These are phyloP conservation scores for Gadus macrocephalus DNA, from an alignment of 2,113 vertebrate species.

Conservation along the genomic window DNA sequence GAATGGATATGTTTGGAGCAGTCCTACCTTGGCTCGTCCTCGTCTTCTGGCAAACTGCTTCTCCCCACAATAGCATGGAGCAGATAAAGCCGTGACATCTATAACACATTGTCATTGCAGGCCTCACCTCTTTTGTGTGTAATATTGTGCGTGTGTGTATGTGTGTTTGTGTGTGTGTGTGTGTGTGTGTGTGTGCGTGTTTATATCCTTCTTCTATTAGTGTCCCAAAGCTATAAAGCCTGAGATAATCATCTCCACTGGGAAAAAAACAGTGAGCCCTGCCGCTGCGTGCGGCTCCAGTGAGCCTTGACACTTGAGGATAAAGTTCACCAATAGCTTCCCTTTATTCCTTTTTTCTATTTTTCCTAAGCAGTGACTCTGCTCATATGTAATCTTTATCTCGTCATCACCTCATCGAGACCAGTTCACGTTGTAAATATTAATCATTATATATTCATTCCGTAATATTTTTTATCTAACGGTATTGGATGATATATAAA, in stretches of 20 bases:
- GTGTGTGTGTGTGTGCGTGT: constrained; percentile 11
- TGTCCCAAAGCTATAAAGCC: constrained; percentile 29
- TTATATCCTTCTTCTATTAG: constrained; percentile 18
- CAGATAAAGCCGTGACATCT: constrained; percentile 30
- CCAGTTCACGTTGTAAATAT: too few relatives aligned
- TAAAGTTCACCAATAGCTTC: too few relatives aligned
- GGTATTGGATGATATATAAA: too few relatives aligned
- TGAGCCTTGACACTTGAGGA: too few relatives aligned
- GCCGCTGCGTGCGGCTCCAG: too few relatives aligned
- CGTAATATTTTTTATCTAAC: too few relatives aligned
- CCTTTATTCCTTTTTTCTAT: too few relatives aligned
- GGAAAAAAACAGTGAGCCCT: constrained; percentile 2
- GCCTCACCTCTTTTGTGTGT: constrained; percentile 20
- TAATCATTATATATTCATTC: too few relatives aligned
- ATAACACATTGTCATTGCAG: constrained; percentile 15
- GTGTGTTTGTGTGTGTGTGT: background rate
- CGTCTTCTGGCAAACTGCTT: constrained; percentile 15
- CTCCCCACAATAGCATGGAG: constrained; percentile 3
- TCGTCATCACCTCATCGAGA: too few relatives aligned
- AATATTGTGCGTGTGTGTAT: background rate
- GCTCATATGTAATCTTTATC: too few relatives aligned
- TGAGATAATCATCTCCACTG: constrained; percentile 27
- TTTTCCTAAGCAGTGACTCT: too few relatives aligned
- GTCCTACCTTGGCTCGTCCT: constrained; percentile 50
- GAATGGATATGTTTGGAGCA: constrained; percentile 10